These are phyloP conservation scores for Andricus quercusramuli DNA, from an alignment of 2,888 invertebrate species.

Conservation along the genomic window DNA sequence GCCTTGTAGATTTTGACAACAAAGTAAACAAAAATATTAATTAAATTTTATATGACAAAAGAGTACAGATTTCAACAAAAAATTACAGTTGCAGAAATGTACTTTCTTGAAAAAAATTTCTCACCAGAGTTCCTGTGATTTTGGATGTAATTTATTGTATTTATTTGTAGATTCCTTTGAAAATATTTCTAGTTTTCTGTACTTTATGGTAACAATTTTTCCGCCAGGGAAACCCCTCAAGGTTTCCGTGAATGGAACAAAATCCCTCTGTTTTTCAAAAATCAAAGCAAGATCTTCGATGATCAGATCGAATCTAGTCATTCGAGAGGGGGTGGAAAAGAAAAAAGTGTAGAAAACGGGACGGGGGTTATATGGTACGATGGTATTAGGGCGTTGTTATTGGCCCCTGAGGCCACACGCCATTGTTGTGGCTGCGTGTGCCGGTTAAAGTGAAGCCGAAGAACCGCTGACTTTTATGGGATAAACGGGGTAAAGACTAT, in stretches of 20 bases:
- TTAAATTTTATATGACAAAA: no score
- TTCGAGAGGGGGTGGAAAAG: not conserved
- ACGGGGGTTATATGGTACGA: constrained; percentile 42
- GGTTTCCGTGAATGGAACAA: not conserved
- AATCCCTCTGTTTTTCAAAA: not conserved
- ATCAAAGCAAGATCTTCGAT: not conserved
- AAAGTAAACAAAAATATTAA: no score
- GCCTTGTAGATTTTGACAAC: no score
- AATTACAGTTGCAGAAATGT: no score
- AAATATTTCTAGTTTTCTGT: no score
- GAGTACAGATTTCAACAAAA: no score
- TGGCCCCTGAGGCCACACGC: constrained; percentile 74
- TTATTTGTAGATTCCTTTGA: no score
- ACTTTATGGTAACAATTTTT: no score
- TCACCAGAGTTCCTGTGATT: no score
- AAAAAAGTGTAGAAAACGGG: constrained; percentile 38
- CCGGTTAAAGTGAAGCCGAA: constrained; percentile 68
- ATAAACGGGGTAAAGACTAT: constrained; percentile 69
- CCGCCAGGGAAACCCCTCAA: not conserved
- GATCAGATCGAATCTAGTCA: not conserved
- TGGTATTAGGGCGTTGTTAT: constrained; percentile 71
- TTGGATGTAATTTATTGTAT: no score
- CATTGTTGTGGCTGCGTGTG: constrained; percentile 72
- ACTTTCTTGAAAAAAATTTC: no score
- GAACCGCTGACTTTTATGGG: constrained; percentile 71